Evolutionary conservation across 2,797 vertebrate genomes (phyloP), one percentile per base, ranked within the genome.

Genomic region (Alcedo atthis): DNA sequence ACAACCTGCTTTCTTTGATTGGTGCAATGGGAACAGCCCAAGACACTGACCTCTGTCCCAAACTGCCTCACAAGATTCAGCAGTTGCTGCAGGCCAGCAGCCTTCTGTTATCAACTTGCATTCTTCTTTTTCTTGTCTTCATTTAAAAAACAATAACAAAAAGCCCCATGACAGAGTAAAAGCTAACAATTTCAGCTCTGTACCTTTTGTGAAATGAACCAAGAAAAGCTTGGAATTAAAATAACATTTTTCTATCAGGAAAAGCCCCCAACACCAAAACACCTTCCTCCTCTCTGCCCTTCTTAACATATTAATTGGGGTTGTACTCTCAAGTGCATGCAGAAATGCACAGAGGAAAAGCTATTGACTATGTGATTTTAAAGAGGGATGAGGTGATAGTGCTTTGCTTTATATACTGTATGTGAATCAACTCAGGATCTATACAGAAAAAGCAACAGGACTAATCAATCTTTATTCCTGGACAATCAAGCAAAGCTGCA

Each of bases 391-490:
- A 89, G 35, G 54, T 10, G 26, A 28, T 8, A 57, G 79, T 6
- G 49, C 59, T 55, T 2, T n/a, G 81, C 35, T 74, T 22, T 43
- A 37, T 51, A 26, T 15, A 26, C 15, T 43, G 57, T 11, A 10
- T 26, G 87, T 45, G 91, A 90, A 80, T 87, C 87, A 81, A 53
- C 53, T 5, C 0, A 5, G 70, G 87, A 94, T 94, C 94, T 46
- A 85, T 75, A 86, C 14, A 19, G 61, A 19, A 89, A 49, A 30
- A 93, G 48, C 57, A 53, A 55, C 1, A 2, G 63, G 42, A 17
- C 84, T 79, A 81, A 97, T 97, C 97, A 94, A 96, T 97, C 96
- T 96, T 95, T 94, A 96, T 95, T 95, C 89, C 64, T 28, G 64
- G 83, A 95, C 92, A 90, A 89, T 96, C 94, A 95, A 92, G 74